Conservation (phyloP, 2,113 vertebrate genomes). For the Antennarius striatus region DNA sequence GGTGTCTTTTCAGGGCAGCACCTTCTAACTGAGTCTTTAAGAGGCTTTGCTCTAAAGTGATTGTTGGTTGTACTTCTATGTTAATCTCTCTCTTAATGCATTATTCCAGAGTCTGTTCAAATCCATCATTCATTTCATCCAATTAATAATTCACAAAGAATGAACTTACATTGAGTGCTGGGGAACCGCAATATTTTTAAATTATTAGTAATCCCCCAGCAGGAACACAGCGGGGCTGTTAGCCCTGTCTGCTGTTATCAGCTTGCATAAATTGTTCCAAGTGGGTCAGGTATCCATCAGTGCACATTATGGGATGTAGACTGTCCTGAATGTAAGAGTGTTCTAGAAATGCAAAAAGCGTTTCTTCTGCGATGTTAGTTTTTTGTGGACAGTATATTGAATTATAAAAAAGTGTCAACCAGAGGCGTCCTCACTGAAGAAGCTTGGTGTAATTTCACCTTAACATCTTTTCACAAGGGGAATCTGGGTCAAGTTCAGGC, state of each 20-base stretch:
- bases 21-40: conserved; percentile 8
- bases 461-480: too few species aligned
- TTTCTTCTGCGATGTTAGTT: neutral
- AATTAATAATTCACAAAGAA: conserved; percentile 53
- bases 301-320: conserved; percentile 24
- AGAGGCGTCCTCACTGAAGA: neutral
- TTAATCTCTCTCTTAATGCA: conserved; percentile 12
- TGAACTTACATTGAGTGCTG: conserved; percentile 29
- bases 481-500: neutral
- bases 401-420: conserved; percentile 8
- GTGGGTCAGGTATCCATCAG: conserved; percentile 66
- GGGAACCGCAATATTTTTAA: conserved; percentile 20
- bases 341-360: too few species aligned
- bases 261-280: conserved; percentile 48
- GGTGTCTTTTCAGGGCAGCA: neutral
- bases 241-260: conserved; percentile 35
- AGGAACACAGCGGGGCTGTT: conserved; percentile 50
- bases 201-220: conserved; percentile 32
- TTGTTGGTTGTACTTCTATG: conserved; percentile 17
- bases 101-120: conserved; percentile 22
- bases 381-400: neutral
- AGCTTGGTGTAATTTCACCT: too few species aligned
- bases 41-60: conserved; percentile 33
- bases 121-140: too few species aligned
- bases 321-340: neutral